These are phyloP conservation scores for Drosophila trichaetosa DNA, from an alignment of 2,888 invertebrate species.

Conservation along the genomic window DNA sequence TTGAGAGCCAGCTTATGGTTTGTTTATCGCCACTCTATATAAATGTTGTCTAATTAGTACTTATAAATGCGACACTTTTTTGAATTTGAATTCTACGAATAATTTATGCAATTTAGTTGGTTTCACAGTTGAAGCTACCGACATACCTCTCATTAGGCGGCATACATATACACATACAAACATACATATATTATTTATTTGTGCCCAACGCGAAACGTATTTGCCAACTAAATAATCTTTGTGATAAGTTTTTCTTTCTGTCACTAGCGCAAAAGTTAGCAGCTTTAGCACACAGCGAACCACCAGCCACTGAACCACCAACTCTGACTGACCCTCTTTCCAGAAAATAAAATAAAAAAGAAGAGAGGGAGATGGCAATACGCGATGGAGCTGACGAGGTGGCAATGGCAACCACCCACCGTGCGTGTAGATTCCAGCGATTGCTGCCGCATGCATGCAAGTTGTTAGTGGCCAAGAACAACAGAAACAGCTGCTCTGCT, in stretches of 20 bases:
- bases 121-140: neutral
- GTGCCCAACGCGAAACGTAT: constrained; percentile 24
- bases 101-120: neutral
- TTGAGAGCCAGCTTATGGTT: too few species aligned
- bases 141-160: neutral
- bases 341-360: neutral
- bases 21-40: neutral
- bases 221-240: constrained; percentile 66
- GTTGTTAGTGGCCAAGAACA: constrained; percentile 19
- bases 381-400: neutral
- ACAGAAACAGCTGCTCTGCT: neutral
- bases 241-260: constrained; percentile 63
- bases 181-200: constrained; percentile 14
- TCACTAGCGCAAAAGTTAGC: constrained; percentile 40
- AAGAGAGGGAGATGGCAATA: neutral
- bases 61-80: neutral
- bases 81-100: neutral
- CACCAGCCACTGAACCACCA: constrained; percentile 1
- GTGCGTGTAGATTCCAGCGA: constrained; percentile 36
- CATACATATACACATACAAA: neutral
- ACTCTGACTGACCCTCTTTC: neutral
- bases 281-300: constrained; percentile 21
- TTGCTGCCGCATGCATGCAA: constrained; percentile 36
- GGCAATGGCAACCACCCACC: constrained; percentile 22
- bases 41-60: neutral